Evolutionary conservation across 1,140 invertebrate genomes (phyloP).

Genomic region (Zaprionus lachaisei): DNA sequence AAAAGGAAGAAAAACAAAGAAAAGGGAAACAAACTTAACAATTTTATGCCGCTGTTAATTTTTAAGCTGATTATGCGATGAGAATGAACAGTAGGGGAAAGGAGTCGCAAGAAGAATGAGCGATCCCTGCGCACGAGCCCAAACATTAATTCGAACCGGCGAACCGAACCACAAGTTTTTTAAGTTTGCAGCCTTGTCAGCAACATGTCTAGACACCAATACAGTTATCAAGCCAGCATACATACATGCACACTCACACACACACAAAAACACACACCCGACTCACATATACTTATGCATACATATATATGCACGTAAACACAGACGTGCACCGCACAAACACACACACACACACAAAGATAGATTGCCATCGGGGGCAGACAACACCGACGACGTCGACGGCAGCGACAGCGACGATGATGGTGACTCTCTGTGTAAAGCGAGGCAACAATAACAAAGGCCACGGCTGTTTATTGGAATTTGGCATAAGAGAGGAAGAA

Average conservation of each 20-base stretch:
- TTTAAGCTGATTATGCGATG: constrained; percentile 5
- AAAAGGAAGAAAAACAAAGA: not conserved
- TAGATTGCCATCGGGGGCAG: constrained; percentile 52
- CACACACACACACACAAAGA: constrained; percentile 31
- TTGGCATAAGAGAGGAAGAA: constrained; percentile 41
- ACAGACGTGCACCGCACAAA: constrained; percentile 23
- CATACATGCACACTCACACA: constrained; percentile 7
- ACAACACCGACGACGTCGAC: constrained; percentile 26
- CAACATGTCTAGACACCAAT: constrained; percentile 57
- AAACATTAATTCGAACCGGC: constrained; percentile 43
- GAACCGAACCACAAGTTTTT: constrained; percentile 46
- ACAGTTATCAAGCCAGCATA: constrained; percentile 33
- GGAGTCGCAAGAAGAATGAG: not conserved
- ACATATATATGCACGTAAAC: constrained; percentile 11
- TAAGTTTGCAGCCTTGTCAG: constrained; percentile 47
- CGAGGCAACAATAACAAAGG: constrained; percentile 60
- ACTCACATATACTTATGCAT: not conserved
- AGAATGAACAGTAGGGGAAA: not conserved
- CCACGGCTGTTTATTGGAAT: constrained; percentile 60
- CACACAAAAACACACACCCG: not conserved
- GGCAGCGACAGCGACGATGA: constrained; percentile 18
- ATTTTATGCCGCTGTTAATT: constrained; percentile 13
- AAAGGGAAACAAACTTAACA: not conserved
- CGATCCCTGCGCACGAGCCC: constrained; percentile 23
- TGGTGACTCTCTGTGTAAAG: constrained; percentile 35